Evolutionary conservation across 2,113 vertebrate species (phyloP), one percentile per base, ranked within the genome.

Genomic region (Nyctibius bracteatus): DNA sequence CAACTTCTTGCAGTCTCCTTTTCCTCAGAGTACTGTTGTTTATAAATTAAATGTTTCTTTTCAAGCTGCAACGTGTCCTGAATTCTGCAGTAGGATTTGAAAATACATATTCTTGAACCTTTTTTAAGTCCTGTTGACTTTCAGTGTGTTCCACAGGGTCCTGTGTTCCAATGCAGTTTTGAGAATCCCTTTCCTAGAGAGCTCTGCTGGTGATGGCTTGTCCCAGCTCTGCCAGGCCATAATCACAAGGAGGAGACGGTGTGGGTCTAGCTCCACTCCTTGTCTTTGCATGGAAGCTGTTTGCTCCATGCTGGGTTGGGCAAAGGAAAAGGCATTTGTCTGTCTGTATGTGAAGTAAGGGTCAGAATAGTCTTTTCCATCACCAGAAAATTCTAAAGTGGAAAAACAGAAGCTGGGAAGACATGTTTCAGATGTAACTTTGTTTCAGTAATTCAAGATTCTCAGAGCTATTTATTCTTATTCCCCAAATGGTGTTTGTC

Each of bases 361-460:
- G 19, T 54, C 24, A 86, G 43, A 67, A 31, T 0, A 35, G 14
- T 37, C 52, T 77, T 81, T 91, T 90, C 72, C 44, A n/a, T 41
- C 70, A 33, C 25, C 30, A 81, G n/a, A 47, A 31, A 75, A 79
- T 12, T 74, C 49, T 35, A 58, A 80, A 94, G 47, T 82, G 47
- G 41, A 59, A 86, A 91, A 91, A 11, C 7, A 61, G 55, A 44
- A 31, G 16, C 55, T 46, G 31, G 3, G n/a, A 70, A 67, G 25
- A 92, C 92, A 81, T 72, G 4, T 66, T 92, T 91, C 41, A 18
- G 37, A 72, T 94, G 25, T 49, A 93, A 87, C 66, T 94, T 95
- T 82, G 17, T 92, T 95, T 97, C 77, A 96, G 74, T 97, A 96
- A 96, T 96, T 98, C 74, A 96, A 73, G 72, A 81, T 90, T 96